Conservation (phyloP, 2,113 vertebrate genomes). For the Malurus elegans region DNA sequence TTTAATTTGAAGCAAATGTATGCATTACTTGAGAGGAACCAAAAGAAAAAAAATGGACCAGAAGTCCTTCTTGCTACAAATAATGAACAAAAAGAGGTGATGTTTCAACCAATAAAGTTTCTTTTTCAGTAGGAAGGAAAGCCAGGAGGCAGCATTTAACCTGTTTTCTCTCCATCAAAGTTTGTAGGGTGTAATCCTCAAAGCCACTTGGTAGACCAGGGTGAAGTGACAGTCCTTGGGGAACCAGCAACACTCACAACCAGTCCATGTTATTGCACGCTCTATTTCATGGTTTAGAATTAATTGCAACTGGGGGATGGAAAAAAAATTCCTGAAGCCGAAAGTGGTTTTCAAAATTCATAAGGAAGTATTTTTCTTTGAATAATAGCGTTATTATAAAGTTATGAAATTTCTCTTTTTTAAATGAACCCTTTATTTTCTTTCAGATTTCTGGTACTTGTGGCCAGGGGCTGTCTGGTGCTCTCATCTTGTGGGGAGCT, state of each 20-base stretch:
- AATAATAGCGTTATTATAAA: constrained; percentile 56
- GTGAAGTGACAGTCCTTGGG: not conserved
- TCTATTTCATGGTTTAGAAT: constrained; percentile 51
- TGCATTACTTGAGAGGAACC: not conserved
- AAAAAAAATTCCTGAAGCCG: constrained; percentile 2
- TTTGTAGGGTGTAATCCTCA: not conserved
- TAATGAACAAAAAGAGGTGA: not conserved
- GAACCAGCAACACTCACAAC: not conserved
- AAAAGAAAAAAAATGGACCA: not conserved
- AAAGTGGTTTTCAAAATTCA: constrained; percentile 51
- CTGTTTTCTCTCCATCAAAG: not conserved
- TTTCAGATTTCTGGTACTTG: constrained; percentile 56
- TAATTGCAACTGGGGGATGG: constrained; percentile 38
- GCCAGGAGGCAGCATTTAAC: not conserved
- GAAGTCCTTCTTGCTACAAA: not conserved
- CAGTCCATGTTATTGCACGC: not conserved
- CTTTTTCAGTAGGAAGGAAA: not conserved
- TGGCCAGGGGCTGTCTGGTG: constrained; percentile 48
- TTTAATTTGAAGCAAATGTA: not conserved
- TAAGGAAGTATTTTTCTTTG: constrained; percentile 61
- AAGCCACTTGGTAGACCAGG: not conserved
- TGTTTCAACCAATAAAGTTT: not conserved
- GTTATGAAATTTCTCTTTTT: constrained; percentile 33
- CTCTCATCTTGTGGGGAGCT: constrained; percentile 61
- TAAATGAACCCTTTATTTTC: constrained; percentile 55